Evolutionary conservation across 2,888 invertebrate species (phyloP), one percentile per base, ranked within the genome.

Genomic region (Eudemis profundana): DNA sequence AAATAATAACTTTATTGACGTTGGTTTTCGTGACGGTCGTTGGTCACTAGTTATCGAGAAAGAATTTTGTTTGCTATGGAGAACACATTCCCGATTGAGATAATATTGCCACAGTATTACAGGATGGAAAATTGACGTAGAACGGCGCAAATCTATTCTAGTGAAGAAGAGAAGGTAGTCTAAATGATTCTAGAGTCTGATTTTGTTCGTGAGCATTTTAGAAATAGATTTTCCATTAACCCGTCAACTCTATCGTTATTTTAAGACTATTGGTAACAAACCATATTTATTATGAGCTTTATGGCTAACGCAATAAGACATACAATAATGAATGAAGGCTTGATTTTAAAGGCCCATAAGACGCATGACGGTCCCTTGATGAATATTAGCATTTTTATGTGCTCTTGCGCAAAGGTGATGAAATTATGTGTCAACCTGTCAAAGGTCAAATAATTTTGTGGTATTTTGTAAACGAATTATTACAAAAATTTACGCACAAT

Each of bases 331-430:
- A 40, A 23, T 5, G 3, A 17, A 42, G 1, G 10, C 8, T 12
- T 3, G 14, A 27, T 27, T 4, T 33, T 27, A 29, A 56, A 29
- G 42, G 17, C 12, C 7, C 17, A 19, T 15, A 27, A 10, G 27
- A 27, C 5, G n/a, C 42, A 33, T 57, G 57, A 50, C n/a, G 33
- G 10, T 50, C 63, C 42, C 56, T 50, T 57, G 17, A 36, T 27
- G 49, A 36, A 38, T 19, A 51, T 64, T 46, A 51, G 50, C 50
- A 38, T 51, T 51, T 64, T 64, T 38, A 61, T 61, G 61, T 61
- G 53, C 4, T 44, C 7, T 64, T 59, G 57, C 44, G 57, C 27
- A 44, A 50, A n/a, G 7, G 49, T 49, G 44, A 51, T 23, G 64
- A 50, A 38, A 64, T 40, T 4, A 44, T 44, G 57, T 46, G 44